A percentile compares a stretch with the other conserved stretches of the same genome.
Evolutionary conservation across 2,888 invertebrate species (phyloP).

Genomic region (Luperina nickerlii): DNA sequence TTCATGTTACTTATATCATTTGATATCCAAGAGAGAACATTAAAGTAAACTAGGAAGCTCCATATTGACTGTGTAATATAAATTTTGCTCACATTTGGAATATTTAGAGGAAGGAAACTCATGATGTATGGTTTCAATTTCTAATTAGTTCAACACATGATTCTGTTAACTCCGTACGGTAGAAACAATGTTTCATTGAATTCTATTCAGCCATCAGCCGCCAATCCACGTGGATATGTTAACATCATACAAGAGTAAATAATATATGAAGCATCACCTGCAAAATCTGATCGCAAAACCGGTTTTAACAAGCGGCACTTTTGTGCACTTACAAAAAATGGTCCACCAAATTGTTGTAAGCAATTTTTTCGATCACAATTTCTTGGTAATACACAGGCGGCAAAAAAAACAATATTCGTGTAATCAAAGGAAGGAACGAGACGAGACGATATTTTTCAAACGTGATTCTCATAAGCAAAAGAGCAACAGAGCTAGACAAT

Average conservation of each 20-base stretch:
- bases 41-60: background rate
- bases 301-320: constrained; percentile 17
- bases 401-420: background rate
- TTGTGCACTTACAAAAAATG: constrained; percentile 25
- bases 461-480: background rate
- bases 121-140: background rate
- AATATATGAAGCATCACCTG: background rate
- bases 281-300: constrained; percentile 21
- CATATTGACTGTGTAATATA: background rate
- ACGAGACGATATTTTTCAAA: background rate
- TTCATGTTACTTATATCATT: background rate
- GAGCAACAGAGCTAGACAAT: background rate
- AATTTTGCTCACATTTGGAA: background rate
- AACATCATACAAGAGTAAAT: background rate
- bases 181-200: constrained; percentile 10
- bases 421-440: background rate
- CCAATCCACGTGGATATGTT: constrained; percentile 13
- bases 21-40: background rate
- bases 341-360: constrained; percentile 13
- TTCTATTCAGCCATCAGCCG: background rate
- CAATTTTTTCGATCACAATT: background rate
- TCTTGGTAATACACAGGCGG: constrained; percentile 2
- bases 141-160: constrained; percentile 3
- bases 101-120: background rate
- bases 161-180: background rate